These are phyloP conservation scores for Ennomos fuscantarius DNA, from an alignment of 2,888 invertebrate genomes.

Conservation along the genomic window DNA sequence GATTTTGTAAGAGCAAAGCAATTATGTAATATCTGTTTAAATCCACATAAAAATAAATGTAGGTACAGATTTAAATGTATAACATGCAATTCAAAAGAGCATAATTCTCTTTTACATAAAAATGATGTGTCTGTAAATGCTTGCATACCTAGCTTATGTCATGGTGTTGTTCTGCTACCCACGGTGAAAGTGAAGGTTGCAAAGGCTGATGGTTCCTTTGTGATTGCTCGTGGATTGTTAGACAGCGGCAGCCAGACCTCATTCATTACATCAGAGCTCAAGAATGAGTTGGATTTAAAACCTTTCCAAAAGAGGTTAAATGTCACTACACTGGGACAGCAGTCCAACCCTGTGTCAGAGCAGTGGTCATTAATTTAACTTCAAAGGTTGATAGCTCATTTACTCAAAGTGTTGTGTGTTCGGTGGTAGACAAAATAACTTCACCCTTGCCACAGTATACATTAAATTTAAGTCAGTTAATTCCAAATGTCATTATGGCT, in stretches of 20 bases:
- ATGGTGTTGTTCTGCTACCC: background rate
- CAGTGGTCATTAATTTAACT: too few relatives aligned
- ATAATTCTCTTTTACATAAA: background rate
- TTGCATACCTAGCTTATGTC: background rate
- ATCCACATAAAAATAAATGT: conserved; percentile 7
- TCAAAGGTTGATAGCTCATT: too few relatives aligned
- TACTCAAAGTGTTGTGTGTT: background rate
- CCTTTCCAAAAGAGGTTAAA: background rate
- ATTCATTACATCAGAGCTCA: too few relatives aligned
- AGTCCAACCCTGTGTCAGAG: too few relatives aligned
- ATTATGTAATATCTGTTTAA: conserved; percentile 8
- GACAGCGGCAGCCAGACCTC: background rate
- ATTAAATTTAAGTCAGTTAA: background rate
- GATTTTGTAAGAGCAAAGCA: conserved; percentile 10
- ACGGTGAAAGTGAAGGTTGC: too few relatives aligned
- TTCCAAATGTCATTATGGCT: background rate
- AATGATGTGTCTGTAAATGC: background rate
- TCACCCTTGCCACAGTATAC: background rate
- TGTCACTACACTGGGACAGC: background rate
- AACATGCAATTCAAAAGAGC: background rate
- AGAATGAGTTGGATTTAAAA: background rate
- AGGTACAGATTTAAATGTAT: background rate
- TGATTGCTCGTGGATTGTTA: background rate
- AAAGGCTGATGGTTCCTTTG: background rate
- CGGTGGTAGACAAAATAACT: background rate